These are phyloP conservation scores for Vannuccia rotundouncinata DNA, from an alignment of 2,888 invertebrate species.

Conservation along the genomic window DNA sequence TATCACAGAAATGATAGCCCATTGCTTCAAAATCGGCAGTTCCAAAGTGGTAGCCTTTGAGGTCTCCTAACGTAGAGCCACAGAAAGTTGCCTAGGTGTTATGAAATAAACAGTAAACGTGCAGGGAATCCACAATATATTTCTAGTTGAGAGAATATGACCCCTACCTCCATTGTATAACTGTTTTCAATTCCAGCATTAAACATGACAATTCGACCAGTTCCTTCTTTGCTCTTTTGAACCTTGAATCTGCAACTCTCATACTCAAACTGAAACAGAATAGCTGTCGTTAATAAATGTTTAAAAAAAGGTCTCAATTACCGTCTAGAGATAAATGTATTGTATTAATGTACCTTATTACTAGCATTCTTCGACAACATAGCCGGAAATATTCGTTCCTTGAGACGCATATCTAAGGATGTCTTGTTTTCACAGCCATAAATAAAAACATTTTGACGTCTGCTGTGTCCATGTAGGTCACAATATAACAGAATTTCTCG, in stretches of 20 bases:
- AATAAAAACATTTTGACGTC: constrained; percentile 56
- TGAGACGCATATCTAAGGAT: constrained; percentile 65
- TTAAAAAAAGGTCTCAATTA: too few species aligned
- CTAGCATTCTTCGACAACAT: constrained; percentile 64
- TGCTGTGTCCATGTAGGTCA: constrained; percentile 56
- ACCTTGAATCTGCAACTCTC: constrained; percentile 87
- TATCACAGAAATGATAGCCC: constrained; percentile 84
- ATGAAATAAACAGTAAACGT: neutral
- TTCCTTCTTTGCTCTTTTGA: constrained; percentile 86
- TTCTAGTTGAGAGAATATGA: too few species aligned
- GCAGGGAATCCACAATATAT: too few species aligned
- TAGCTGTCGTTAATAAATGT: too few species aligned
- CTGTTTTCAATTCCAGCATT: constrained; percentile 69
- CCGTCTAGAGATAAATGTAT: too few species aligned
- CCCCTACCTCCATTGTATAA: neutral
- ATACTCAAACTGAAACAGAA: constrained; percentile 70
- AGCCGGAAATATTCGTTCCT: constrained; percentile 85
- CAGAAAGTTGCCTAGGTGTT: constrained; percentile 72
- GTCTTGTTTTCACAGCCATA: constrained; percentile 55
- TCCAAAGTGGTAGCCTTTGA: constrained; percentile 75
- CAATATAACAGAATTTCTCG: constrained; percentile 54
- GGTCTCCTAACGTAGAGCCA: constrained; percentile 69
- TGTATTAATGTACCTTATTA: constrained; percentile 51
- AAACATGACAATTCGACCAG: constrained; percentile 87
- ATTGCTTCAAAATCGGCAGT: constrained; percentile 73